phyloP scores from a whole-genome alignment of 30 jellyfish, hydroid and myxozoan genomes.

The Aurelia sp. region DNA sequence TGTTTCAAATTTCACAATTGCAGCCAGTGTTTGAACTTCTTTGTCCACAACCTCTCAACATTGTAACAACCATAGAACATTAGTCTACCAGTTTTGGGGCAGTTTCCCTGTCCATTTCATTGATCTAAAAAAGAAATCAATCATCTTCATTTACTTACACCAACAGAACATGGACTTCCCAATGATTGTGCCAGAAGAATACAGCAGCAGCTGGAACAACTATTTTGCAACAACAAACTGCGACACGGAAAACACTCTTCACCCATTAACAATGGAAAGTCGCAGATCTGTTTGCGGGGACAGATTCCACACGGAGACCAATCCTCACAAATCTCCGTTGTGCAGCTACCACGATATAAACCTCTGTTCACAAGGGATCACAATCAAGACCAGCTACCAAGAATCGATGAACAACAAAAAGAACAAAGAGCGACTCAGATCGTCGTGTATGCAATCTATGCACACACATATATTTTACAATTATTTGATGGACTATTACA shows the following conservation, averaged over 20 bases:
- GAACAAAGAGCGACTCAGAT: constrained; percentile 10
- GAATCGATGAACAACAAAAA: constrained; percentile 22
- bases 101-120: no score
- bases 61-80: no score
- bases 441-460: not conserved
- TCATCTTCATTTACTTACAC: no score
- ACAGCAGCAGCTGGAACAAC: not conserved
- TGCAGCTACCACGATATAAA: constrained; percentile 15
- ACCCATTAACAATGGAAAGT: constrained; percentile 9
- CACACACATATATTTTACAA: no score
- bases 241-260: not conserved
- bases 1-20: no score
- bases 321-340: constrained; percentile 29
- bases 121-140: no score
- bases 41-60: no score
- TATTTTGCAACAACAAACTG: no score
- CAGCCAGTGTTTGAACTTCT: no score
- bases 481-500: no score
- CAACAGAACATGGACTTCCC: not conserved
- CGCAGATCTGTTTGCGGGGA: constrained; percentile 12
- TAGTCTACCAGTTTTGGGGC: no score
- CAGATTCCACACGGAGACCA: not conserved
- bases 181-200: not conserved
- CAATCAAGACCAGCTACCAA: constrained; percentile 33
- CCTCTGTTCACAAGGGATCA: not conserved